A percentile compares a stretch with the other conserved stretches of the same genome.
phyloP scores from a whole-genome alignment of 2,113 vertebrate genomes.

The Coptodon rendalli region DNA sequence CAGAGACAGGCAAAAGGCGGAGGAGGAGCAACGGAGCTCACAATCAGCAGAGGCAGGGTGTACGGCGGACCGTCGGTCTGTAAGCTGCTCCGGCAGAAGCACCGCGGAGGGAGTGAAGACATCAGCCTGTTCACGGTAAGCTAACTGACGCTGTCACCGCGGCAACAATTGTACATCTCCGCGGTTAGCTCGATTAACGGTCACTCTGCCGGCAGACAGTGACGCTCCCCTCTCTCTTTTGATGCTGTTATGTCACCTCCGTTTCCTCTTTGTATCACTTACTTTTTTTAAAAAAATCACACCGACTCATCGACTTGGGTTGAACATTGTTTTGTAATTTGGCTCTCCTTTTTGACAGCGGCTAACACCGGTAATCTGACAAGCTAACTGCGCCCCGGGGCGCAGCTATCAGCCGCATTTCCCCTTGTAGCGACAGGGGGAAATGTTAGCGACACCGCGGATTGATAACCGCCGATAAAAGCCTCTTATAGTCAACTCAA shows the following conservation, averaged over 20 bases:
- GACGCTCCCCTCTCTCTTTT: background rate
- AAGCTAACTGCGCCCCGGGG: constrained; percentile 10
- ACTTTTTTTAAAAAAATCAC: background rate
- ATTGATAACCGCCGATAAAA: background rate
- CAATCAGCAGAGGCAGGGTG: constrained; percentile 18
- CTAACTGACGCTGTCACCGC: background rate
- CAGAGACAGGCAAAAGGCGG: constrained; percentile 52
- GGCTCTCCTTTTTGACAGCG: background rate
- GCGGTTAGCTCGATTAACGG: background rate
- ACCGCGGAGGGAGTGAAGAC: background rate
- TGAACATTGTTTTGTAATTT: background rate
- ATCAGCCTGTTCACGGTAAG: constrained; percentile 47
- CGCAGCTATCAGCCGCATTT: background rate
- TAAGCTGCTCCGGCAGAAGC: constrained; percentile 5
- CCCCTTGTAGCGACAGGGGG: background rate
- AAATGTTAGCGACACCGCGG: background rate
- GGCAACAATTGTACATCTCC: background rate
- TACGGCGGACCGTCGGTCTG: background rate
- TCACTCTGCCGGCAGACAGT: background rate
- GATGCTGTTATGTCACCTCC: background rate
- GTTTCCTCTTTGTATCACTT: background rate
- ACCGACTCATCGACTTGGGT: background rate
- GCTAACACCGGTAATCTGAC: background rate
- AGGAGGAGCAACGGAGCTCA: constrained; percentile 46
- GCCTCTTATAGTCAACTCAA: background rate